phyloP scores from a whole-genome alignment of 2,113 vertebrate genomes.

The Centropristis striata region DNA sequence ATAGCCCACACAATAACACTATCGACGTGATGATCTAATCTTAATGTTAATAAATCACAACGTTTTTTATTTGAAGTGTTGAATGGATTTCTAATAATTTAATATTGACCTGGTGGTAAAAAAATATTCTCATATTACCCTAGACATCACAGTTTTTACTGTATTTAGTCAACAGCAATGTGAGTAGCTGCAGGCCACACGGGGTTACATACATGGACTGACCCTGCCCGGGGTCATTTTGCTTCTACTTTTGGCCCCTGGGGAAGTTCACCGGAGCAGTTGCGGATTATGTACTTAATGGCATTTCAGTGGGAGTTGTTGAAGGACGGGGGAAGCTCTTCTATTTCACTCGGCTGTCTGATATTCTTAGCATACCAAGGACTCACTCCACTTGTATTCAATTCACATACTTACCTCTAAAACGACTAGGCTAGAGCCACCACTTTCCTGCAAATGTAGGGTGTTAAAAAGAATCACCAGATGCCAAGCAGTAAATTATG shows the following conservation, averaged over 20 bases:
- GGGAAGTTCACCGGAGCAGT: slow-evolving; percentile 16
- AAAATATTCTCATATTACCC: not conserved
- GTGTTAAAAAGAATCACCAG: not conserved
- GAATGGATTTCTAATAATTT: not conserved
- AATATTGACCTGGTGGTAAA: not conserved
- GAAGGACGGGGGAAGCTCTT: slow-evolving; percentile 11
- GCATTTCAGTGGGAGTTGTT: not conserved
- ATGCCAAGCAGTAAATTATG: no score
- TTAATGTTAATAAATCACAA: not conserved
- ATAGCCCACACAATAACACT: not conserved
- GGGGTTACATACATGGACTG: not conserved
- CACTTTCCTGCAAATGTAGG: not conserved
- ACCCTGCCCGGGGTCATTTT: not conserved
- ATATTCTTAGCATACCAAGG: not conserved
- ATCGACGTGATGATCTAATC: not conserved
- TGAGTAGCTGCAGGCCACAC: slow-evolving; percentile 9
- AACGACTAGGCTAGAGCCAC: no score
- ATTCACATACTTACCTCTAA: not conserved
- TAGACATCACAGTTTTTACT: not conserved
- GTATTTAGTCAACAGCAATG: not conserved
- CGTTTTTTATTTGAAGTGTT: not conserved
- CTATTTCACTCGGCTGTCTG: not conserved
- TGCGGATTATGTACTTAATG: slow-evolving; percentile 28
- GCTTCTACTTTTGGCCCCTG: slow-evolving; percentile 1
- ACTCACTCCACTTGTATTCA: not conserved